Evolutionary conservation across 2,113 vertebrate genomes (phyloP).

Genomic region (Trichomycterus rosablanca): DNA sequence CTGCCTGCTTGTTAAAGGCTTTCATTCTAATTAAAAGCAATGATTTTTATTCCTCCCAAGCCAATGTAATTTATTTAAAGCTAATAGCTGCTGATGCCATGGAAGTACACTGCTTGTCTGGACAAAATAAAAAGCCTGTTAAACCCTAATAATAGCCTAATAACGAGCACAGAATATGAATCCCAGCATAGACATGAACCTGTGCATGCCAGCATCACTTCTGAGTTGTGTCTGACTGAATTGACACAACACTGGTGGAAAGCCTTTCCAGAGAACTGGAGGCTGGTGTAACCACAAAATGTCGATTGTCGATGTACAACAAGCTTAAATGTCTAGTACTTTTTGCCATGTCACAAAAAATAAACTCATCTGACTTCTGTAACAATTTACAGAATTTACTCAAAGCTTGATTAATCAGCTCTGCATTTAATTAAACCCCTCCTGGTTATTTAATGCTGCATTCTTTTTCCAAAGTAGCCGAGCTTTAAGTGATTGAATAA

Average conservation of each 20-base stretch:
- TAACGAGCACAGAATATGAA: too few relatives aligned
- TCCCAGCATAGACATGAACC: too few relatives aligned
- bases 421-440: slow-evolving; percentile 62
- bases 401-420: slow-evolving; percentile 64
- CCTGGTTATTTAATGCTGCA: slow-evolving; percentile 66
- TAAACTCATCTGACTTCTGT: neutral
- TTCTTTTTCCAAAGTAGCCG: slow-evolving; percentile 55
- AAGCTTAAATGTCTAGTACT: too few relatives aligned
- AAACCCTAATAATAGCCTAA: slow-evolving; percentile 45
- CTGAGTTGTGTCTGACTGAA: too few relatives aligned
- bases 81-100: slow-evolving; percentile 66
- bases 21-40: slow-evolving; percentile 88
- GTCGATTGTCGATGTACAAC: too few relatives aligned
- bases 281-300: too few relatives aligned
- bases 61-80: slow-evolving; percentile 67
- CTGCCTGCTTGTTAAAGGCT: slow-evolving; percentile 65
- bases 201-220: too few relatives aligned
- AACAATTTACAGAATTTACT: neutral
- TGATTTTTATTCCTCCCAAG: slow-evolving; percentile 57
- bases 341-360: neutral
- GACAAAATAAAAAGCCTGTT: slow-evolving; percentile 46
- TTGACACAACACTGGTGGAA: too few relatives aligned
- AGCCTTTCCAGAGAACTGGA: too few relatives aligned
- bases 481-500: slow-evolving; percentile 72
- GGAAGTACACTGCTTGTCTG: slow-evolving; percentile 57